Evolutionary conservation across 2,888 invertebrate genomes (phyloP), one percentile per base, ranked within the genome.

Genomic region (Esperia sulphurella): DNA sequence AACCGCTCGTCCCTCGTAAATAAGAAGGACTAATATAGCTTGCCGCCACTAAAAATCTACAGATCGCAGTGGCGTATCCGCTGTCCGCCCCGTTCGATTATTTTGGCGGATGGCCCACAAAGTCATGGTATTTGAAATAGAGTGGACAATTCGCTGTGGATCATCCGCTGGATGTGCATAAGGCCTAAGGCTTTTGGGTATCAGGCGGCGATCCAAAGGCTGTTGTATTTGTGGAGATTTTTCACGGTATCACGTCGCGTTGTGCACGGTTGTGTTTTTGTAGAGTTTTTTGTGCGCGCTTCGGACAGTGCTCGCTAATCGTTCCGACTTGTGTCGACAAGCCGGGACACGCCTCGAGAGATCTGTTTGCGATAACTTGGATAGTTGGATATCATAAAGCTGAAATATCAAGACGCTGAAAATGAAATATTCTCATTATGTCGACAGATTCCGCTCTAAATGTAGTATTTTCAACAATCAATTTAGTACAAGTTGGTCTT

Each of bases 281-380:
- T 45, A 41, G 57, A 50, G 40, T 55, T 53, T 52, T 53, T 56
- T 52, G 47, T 48, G 40, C 39, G 50, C 40, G 37, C 41, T 41
- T 28, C 40, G 35, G 58, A 51, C 60, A 58, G 60, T 51, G 57
- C 54, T 65, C 63, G 75, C 68, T 78, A 77, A 79, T 79, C 73
- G 80, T 58, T 59, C 53, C 57, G 63, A 73, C 79, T 75, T 83
- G 86, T 77, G 72, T 74, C 76, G 83, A 86, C 86, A 82, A 64
- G 84, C 68, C 57, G 59, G 56, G 70, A 83, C 84, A 74, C 68
- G 84, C 74, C 68, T 73, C 61, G 66, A 59, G 62, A 60, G 49
- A 52, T 37, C 10, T 39, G 39, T 39, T 13, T 7, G 14, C 39
- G 6, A 39, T 13, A 39, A 39, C 13, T 13, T 39, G 3, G 1